Base-by-base conservation (phyloP, 2,113 vertebrate genomes). In the Coptodon rendalli region DNA sequence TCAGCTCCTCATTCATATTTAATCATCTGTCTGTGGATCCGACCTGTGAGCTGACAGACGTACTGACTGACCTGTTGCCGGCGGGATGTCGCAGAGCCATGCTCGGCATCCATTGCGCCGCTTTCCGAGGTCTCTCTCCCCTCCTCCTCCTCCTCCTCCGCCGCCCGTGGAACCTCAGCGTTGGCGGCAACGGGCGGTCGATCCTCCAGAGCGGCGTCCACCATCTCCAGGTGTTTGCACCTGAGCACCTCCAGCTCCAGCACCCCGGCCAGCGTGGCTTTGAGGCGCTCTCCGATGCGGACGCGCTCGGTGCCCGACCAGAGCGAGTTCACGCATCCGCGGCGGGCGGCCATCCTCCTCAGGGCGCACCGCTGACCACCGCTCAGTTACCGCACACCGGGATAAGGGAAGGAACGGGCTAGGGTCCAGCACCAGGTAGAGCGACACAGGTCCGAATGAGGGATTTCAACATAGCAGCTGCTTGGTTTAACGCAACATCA, bases 301-400 rank as follows among this genome's bases (percentile, higher is more conserved):
- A 96, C 96, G 29, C 97, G 96, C 88, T 97, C 97, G 85, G 90
- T 94, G 54, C 97, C 97, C 5, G 96, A 96, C 97, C 97, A 97
- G 2, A 97, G 95, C 48, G 97, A 97, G 92, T 95, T 97, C 87
- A 96, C 92, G 71, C 94, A 96, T 84, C 95, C 66, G 66, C 96
- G 94, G 91, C 96, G 95, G 71, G 83, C 95, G 85, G 96, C 94
- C 96, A 97, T 97, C 90, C 87, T 90, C 34, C 73, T 19, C 19
- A 14, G 71, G 86, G 84, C 79, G 83, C 88, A 78, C 87, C 27
- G 85, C 86, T 61, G 90, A 86, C 87, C 82, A 63, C 87, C 89
- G 84, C 86, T 91, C 85, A 43, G 38, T 82, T 53, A 54, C 73
- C 24, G 89, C 7, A 36, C 29, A 84, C 61, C 3, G 0, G 34